These are phyloP conservation scores for Tridacna crocea DNA, from an alignment of 2,888 invertebrate genomes.

Conservation along the genomic window DNA sequence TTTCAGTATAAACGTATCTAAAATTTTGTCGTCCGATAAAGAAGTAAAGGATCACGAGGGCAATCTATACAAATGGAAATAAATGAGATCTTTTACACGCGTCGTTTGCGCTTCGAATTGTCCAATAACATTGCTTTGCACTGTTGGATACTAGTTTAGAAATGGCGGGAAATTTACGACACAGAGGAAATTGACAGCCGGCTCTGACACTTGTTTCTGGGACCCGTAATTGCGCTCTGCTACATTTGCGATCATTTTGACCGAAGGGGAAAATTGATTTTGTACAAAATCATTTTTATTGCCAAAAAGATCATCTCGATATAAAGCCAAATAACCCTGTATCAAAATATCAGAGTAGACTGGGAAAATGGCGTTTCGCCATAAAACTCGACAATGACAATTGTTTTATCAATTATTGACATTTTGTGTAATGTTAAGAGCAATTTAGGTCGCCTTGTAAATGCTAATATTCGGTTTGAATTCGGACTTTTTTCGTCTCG, in stretches of 20 bases:
- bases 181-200: conserved; percentile 49
- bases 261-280: conserved; percentile 50
- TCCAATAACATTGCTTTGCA: conserved; percentile 22
- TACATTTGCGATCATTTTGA: conserved; percentile 47
- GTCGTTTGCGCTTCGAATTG: conserved; percentile 34
- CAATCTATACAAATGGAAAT: conserved; percentile 53
- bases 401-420: conserved; percentile 45
- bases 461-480: conserved; percentile 53
- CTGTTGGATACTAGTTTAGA: not conserved
- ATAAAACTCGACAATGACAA: conserved; percentile 24
- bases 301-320: conserved; percentile 47
- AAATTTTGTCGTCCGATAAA: no score
- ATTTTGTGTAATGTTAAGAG: conserved; percentile 33
- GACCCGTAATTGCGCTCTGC: conserved; percentile 45
- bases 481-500: conserved; percentile 46
- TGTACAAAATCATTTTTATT: conserved; percentile 57
- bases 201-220: conserved; percentile 21
- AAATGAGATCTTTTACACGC: conserved; percentile 33
- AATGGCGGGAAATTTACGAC: conserved; percentile 36
- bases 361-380: conserved; percentile 25
- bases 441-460: conserved; percentile 35
- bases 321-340: conserved; percentile 52
- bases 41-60: not conserved
- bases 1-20: no score
- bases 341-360: conserved; percentile 45